Percentiles rank a stretch among this genome's conserved stretches.
Evolutionary conservation across 2,888 invertebrate genomes (phyloP).

Genomic region (Syrista parreyssii): DNA sequence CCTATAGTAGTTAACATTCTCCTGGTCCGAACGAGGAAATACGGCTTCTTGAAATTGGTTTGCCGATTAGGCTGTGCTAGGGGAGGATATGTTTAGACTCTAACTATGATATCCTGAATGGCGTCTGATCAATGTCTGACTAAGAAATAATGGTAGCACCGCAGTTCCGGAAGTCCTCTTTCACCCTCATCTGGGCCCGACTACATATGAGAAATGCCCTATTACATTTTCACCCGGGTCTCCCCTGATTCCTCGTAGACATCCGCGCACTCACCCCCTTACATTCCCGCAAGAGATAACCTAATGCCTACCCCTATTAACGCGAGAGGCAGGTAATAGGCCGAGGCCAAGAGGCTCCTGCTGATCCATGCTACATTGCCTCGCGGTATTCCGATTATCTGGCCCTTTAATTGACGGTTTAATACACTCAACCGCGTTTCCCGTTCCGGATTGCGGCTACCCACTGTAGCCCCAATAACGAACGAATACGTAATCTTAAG

Average conservation of each 20-base stretch:
- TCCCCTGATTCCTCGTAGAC: not conserved
- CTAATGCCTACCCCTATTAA: conserved; percentile 57
- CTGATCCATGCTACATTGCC: conserved; percentile 20
- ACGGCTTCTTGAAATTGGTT: no score
- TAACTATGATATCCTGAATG: no score
- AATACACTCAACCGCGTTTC: conserved; percentile 35
- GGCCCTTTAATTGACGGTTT: conserved; percentile 46
- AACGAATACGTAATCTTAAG: no score
- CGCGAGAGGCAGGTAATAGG: conserved; percentile 35
- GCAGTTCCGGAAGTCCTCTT: not conserved
- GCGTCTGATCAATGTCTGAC: no score
- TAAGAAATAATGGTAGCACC: not conserved
- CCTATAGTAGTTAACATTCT: not conserved
- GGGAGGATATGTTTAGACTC: no score
- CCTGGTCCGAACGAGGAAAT: not conserved
- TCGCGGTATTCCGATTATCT: conserved; percentile 38
- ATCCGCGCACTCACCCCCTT: not conserved
- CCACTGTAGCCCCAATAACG: no score
- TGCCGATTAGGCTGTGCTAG: no score
- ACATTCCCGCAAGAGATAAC: conserved; percentile 44
- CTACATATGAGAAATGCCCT: not conserved
- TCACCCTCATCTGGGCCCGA: not conserved
- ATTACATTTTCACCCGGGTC: not conserved
- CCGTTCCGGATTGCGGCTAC: conserved; percentile 5
- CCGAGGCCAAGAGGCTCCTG: conserved; percentile 1